Base-by-base conservation (phyloP, 2,888 invertebrate genomes). In the Macaria liturata region DNA sequence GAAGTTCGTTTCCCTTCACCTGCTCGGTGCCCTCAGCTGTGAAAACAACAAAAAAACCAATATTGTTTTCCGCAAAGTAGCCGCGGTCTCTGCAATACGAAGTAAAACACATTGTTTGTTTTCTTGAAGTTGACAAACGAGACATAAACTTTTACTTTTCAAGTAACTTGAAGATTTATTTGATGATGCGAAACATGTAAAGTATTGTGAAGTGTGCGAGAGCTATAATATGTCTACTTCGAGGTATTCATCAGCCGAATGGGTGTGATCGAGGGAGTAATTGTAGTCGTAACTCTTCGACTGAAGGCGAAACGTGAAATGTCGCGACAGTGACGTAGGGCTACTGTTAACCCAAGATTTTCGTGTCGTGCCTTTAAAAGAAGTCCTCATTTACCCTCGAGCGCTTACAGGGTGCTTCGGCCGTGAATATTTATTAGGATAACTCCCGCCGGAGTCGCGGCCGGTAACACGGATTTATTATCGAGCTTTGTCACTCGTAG, bases 391-490 rank as follows among this genome's bases (percentile, higher is more conserved):
- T 80, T 74, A 78, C 70, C 72, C 75, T 75, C 69, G 69, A 74
- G 64, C 67, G 74, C 69, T 73, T 70, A 67, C 64, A 67, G 66
- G 68, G 69, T 66, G 65, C 63, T 62, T 63, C 68, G 68, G 67
- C 71, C 71, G 69, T 83, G 86, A 85, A 87, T 86, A 86, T 85
- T 86, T 83, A 86, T 84, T 79, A 80, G 75, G 66, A 65, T 61
- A 70, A 70, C 70, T 74, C 70, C 69, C 66, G 67, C 50, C 37
- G 47, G 48, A 44, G 52, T 65, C 73, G 64, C 63, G 68, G 67
- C 66, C 62, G 54, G 65, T 71, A 72, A 74, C 71, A 61, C 69
- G 71, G 75, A 80, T 78, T 83, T 81, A 80, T 80, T 77, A 78
- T 76, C 71, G 70, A 77, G 69, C 75, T 76, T 72, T 67, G 67